A percentile compares a stretch with the other conserved stretches of the same genome.
These are phyloP conservation scores for Cyphomyrmex costatus DNA, from an alignment of 1,140 invertebrate genomes.

Conservation along the genomic window DNA sequence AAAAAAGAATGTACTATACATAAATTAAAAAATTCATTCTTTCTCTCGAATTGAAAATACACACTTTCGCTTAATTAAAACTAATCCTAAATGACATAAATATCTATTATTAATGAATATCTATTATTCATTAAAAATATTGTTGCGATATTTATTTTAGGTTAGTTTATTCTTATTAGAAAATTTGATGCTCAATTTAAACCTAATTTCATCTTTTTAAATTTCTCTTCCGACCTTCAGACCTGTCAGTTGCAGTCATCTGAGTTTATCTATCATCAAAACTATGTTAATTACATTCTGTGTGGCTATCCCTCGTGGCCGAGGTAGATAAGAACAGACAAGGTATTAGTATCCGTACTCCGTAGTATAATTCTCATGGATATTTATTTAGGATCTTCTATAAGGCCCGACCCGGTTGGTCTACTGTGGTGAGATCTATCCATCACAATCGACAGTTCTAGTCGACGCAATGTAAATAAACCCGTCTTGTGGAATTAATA, in stretches of 20 bases:
- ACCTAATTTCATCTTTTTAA: background rate
- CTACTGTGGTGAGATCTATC: background rate
- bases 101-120: conserved; percentile 6
- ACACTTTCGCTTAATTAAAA: background rate
- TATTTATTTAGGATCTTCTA: conserved; percentile 64
- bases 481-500: conserved; percentile 5
- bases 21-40: conserved; percentile 4
- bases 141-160: background rate
- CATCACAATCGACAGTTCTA: conserved; percentile 5
- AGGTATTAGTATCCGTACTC: conserved; percentile 14
- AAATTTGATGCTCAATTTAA: background rate
- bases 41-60: background rate
- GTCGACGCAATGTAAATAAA: conserved; percentile 1
- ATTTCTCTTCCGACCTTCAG: background rate
- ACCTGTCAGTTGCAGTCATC: conserved; percentile 31
- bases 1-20: background rate
- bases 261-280: conserved; percentile 65
- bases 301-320: conserved; percentile 35
- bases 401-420: background rate
- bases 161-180: background rate
- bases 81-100: background rate
- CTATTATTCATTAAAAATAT: conserved; percentile 1
- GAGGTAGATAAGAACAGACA: conserved; percentile 50
- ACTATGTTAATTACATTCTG: conserved; percentile 72
- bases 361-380: conserved; percentile 29